Conservation (phyloP, 2,888 invertebrate genomes). For the Caenorhabditis becei region DNA sequence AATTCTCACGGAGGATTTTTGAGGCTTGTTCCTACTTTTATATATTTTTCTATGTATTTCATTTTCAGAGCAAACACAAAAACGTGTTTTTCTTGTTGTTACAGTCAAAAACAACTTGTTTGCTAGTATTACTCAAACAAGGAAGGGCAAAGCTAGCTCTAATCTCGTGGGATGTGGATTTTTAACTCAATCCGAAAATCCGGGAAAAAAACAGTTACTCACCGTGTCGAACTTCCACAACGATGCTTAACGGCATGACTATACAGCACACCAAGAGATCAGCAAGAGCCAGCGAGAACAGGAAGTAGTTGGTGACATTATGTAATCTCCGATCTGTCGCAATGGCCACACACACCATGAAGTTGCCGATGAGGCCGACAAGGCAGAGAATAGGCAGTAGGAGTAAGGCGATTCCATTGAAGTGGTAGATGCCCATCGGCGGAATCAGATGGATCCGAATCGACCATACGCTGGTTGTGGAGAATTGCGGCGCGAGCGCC, state of each 20-base stretch:
- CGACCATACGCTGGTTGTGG: constrained; percentile 55
- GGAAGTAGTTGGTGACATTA: constrained; percentile 96
- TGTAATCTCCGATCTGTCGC: constrained; percentile 92
- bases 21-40: too few species aligned
- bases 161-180: not conserved
- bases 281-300: constrained; percentile 93
- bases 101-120: not conserved
- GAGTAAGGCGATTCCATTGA: constrained; percentile 74
- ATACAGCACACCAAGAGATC: constrained; percentile 94
- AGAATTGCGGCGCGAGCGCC: constrained; percentile 47
- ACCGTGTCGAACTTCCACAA: constrained; percentile 92
- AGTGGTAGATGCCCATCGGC: constrained; percentile 54
- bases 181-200: not conserved
- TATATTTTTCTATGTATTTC: not conserved
- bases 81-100: not conserved
- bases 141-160: constrained; percentile 4
- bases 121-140: not conserved
- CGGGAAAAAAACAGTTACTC: constrained; percentile 83
- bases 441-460: constrained; percentile 48
- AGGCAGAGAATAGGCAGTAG: constrained; percentile 75
- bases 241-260: constrained; percentile 96
- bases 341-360: constrained; percentile 91
- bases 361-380: constrained; percentile 75
- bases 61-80: not conserved
- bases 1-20: constrained; percentile 1